Base-by-base conservation (phyloP, 2,113 vertebrate species). In the Callorhinus ursinus region DNA sequence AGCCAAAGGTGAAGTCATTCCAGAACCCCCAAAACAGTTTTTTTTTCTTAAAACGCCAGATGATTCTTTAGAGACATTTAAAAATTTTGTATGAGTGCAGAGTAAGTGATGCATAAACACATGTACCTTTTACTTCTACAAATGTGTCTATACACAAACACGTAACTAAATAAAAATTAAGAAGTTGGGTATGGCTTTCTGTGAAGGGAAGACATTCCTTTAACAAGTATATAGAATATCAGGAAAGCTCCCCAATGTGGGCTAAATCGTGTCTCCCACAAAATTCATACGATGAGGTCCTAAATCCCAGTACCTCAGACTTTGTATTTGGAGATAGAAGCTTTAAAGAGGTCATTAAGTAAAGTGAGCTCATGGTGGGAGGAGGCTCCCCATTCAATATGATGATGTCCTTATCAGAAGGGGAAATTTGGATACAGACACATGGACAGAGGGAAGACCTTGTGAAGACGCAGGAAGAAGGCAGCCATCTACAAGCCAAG, bases 1-100 rank as follows among this genome's bases (percentile, higher is more conserved):
- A 98, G 98, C 92, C 98, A 98, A 98, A 98, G 92, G 96, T 97
- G 55, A 98, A 98, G 57, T 86, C 96, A 53, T 98, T 98, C 72
- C 95, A 98, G 28, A 96, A 88, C 53, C 13, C 18, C 93, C 93
- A 72, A 91, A 76, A 96, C 22, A 84, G 36, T 84, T 76, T 93
- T 93, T 97, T 94, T 82, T 5, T 74, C 88, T 93, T 85, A 93
- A 97, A 55, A 72, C 96, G 88, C 86, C 61, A 83, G 49, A 92
- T 86, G 67, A 46, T 90, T 98, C 65, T 98, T 95, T 97, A 93
- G 98, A 97, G 80, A 96, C 72, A 19, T 31, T 28, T 74, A 95
- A 55, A 9, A 88, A 24, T 95, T 83, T 95, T 96, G 93, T 94
- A 79, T 82, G 67, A 92, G 93, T 96, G 71, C 67, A 95, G 55